These are phyloP conservation scores for Triops cancriformis DNA, from an alignment of 1,140 invertebrate species.

Conservation along the genomic window DNA sequence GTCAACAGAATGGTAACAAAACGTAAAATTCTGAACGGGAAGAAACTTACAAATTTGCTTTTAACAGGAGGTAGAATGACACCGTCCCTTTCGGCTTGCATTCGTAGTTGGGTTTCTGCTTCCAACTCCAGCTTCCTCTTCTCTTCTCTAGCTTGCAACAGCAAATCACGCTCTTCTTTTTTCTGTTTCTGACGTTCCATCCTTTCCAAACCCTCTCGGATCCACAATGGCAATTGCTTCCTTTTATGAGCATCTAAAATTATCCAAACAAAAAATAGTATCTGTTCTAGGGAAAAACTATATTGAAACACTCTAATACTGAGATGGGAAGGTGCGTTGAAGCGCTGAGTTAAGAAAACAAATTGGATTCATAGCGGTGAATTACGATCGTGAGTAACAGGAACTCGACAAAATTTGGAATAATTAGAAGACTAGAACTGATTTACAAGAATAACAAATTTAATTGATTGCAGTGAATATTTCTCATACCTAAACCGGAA, in stretches of 20 bases:
- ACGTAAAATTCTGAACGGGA: slow-evolving; percentile 21
- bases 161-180: slow-evolving; percentile 67
- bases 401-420: no score
- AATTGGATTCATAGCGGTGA: slow-evolving; percentile 42
- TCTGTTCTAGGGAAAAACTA: background rate
- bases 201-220: slow-evolving; percentile 89
- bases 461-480: no score
- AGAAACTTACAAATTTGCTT: slow-evolving; percentile 70
- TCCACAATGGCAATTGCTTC: slow-evolving; percentile 88
- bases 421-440: no score
- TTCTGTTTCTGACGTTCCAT: slow-evolving; percentile 93
- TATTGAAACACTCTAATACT: background rate
- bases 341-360: background rate
- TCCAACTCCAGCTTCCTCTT: slow-evolving; percentile 48
- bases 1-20: slow-evolving; percentile 23
- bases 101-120: slow-evolving; percentile 37
- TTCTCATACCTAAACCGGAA: background rate
- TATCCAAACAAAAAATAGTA: background rate
- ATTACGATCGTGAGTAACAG: no score
- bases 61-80: slow-evolving; percentile 46
- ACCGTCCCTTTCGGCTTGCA: slow-evolving; percentile 30
- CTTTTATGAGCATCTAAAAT: slow-evolving; percentile 72
- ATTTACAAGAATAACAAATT: no score
- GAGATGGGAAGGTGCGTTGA: no score
- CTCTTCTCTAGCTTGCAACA: slow-evolving; percentile 53